Percentiles rank a stretch among this genome's conserved stretches.
Evolutionary conservation across 2,113 vertebrate species (phyloP).

Genomic region (Nibea albiflora): DNA sequence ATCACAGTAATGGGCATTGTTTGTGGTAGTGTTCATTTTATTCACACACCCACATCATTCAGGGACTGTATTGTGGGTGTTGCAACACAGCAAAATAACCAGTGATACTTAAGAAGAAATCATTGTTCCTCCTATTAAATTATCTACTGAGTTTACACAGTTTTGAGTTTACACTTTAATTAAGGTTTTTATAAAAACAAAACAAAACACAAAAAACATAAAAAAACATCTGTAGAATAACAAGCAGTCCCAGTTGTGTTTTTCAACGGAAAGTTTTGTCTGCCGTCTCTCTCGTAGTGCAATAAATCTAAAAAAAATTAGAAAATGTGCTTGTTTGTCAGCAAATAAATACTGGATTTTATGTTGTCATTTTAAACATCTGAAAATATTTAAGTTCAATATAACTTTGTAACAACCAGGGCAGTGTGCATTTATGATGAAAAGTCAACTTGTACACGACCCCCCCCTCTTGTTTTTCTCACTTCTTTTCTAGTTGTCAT

Average conservation of each 20-base stretch:
- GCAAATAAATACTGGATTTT: background rate
- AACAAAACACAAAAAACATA: no score
- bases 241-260: background rate
- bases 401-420: background rate
- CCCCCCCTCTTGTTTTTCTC: background rate
- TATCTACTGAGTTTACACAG: conserved; percentile 7
- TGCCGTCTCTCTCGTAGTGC: background rate
- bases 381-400: background rate
- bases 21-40: conserved; percentile 13
- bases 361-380: background rate
- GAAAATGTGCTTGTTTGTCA: background rate
- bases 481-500: background rate
- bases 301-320: background rate
- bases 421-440: background rate
- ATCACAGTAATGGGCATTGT: conserved; percentile 13
- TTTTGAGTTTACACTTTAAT: conserved; percentile 16
- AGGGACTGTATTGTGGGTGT: conserved; percentile 34
- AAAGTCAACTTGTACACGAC: background rate
- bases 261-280: background rate
- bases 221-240: background rate
- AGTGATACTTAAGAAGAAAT: conserved; percentile 4
- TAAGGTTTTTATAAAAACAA: background rate
- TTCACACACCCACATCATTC: conserved; percentile 49
- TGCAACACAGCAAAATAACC: conserved; percentile 39
- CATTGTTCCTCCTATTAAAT: conserved; percentile 22